A percentile compares a stretch with the other conserved stretches of the same genome.
Evolutionary conservation across 2,797 vertebrate genomes (phyloP).

Genomic region (Notolepis coatsorum): DNA sequence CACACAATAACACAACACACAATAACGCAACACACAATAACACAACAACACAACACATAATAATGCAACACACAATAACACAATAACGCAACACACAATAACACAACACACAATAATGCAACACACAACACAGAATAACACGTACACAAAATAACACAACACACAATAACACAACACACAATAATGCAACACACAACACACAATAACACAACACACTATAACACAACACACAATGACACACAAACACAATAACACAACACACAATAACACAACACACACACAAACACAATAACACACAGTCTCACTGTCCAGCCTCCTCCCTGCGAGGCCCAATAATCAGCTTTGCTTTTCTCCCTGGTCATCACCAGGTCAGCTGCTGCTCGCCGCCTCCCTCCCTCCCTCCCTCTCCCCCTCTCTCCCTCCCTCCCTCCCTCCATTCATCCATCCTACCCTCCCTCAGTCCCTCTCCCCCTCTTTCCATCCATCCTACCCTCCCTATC

Average conservation of each 20-base stretch:
- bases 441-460: not conserved
- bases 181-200: too few species aligned
- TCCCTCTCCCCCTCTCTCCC: not conserved
- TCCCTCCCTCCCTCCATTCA: constrained; percentile 15
- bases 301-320: constrained; percentile 30
- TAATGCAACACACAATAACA: too few species aligned
- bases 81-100: too few species aligned
- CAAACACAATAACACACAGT: not conserved
- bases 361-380: constrained; percentile 65
- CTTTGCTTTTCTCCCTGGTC: constrained; percentile 62
- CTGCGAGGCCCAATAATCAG: constrained; percentile 54
- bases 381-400: constrained; percentile 7
- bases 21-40: too few species aligned
- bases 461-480: constrained; percentile 27
- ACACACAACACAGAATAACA: too few species aligned
- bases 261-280: not conserved
- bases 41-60: too few species aligned
- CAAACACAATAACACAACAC: constrained; percentile 16
- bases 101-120: too few species aligned
- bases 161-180: too few species aligned
- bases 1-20: too few species aligned
- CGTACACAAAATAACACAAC: too few species aligned
- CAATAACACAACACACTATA: too few species aligned
- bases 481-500: not conserved
- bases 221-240: constrained; percentile 27